These are phyloP conservation scores for Numenius phaeopus DNA, from an alignment of 2,797 vertebrate species.

Conservation along the genomic window DNA sequence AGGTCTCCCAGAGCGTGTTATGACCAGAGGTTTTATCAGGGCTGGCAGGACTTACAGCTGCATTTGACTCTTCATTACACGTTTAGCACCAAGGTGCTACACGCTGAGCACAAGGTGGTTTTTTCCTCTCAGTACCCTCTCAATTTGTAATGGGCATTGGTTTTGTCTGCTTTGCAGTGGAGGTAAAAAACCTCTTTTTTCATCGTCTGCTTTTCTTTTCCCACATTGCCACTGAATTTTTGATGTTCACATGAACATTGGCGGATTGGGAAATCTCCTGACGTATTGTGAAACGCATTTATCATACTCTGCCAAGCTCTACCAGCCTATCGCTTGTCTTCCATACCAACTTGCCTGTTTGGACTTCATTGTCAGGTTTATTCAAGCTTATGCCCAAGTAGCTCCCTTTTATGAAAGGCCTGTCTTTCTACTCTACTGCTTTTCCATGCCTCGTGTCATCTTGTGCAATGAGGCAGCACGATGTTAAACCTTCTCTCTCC, in stretches of 20 bases:
- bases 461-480: not conserved
- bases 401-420: not conserved
- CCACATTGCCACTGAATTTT: not conserved
- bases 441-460: not conserved
- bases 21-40: not conserved
- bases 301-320: not conserved
- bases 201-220: not conserved
- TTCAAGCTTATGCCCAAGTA: not conserved
- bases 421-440: not conserved
- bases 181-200: not conserved
- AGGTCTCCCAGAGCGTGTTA: not conserved
- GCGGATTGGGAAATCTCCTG: not conserved
- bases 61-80: not conserved
- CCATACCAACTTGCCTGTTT: not conserved
- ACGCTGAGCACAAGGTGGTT: fast-evolving
- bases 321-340: not conserved
- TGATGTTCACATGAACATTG: not conserved
- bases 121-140: not conserved
- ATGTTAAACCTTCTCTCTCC: not conserved
- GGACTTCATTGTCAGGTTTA: not conserved
- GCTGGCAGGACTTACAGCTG: fast-evolving
- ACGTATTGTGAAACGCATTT: not conserved
- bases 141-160: not conserved
- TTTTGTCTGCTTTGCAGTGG: not conserved
- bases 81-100: not conserved